Base-by-base conservation (phyloP, 2,797 vertebrate species). In the Periophthalmus magnuspinnatus region DNA sequence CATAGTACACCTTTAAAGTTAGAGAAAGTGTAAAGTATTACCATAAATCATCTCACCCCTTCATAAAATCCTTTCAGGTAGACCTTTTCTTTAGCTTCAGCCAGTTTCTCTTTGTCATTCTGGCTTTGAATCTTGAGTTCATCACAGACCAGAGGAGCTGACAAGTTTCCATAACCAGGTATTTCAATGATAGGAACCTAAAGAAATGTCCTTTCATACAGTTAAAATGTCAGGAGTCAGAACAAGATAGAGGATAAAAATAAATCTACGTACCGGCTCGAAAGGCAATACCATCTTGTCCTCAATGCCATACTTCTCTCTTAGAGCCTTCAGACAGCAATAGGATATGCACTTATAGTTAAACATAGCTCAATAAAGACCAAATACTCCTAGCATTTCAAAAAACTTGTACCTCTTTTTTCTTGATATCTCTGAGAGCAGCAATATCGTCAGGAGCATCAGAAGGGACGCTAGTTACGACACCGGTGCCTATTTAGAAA, bases 21-120 rank as follows among this genome's bases (percentile, higher is more conserved):
- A 28, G 28, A 28, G 28, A 28, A 28, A 28, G 28, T 28, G 3
- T 1, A 28, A 28, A 28, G 28, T 28, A 28, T 28, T 28, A 28
- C 28, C 28, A 19, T 48, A 58, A 52, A 56, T 22, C 24, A 36
- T 92, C 96, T 96, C 90, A 99, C 97, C 82, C 98, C 98, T 69
- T 99, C 98, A 84, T 99, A 99, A 90, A 99, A 99, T 58, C 94
- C 98, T 85, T 96, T 98, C 55, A 99, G 91, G 86, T 99, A 99
- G 48, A 98, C 89, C 80, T 86, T 97, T 86, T 99, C 97, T 80
- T 99, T 99, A 75, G 98, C 98, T 89, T 98, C 97, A 9, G 88
- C 90, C 82, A 99, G 94, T 81, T 98, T 99, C 77, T 99, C 98
- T 70, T 92, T 91, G 90, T 99, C 97, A 59, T 99, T 99, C 89